A percentile compares a stretch with the other conserved stretches of the same genome.
phyloP scores from a whole-genome alignment of 2,797 vertebrate genomes.

The Cheirogaleus major region DNA sequence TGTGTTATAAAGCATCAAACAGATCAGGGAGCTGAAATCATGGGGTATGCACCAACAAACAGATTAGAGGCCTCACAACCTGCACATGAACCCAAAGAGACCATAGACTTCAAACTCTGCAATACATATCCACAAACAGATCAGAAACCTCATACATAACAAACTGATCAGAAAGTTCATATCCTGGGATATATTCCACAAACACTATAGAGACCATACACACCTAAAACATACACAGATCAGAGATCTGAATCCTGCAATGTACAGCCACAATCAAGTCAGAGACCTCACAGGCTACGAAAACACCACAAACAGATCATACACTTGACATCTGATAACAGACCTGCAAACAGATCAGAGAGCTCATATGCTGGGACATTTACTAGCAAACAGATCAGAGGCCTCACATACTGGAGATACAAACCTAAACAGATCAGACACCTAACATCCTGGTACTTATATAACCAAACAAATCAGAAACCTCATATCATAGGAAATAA shows the following conservation, averaged over 20 bases:
- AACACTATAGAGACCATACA: background rate
- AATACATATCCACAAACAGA: background rate
- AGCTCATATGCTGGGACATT: background rate
- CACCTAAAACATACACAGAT: background rate
- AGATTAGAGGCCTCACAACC: background rate
- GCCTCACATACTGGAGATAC: background rate
- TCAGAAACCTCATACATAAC: background rate
- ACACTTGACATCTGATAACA: background rate
- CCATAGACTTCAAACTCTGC: background rate
- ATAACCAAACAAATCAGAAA: background rate
- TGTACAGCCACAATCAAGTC: background rate
- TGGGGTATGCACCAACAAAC: background rate
- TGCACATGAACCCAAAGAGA: background rate
- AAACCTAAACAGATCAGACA: background rate
- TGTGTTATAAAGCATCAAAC: background rate
- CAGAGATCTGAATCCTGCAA: background rate
- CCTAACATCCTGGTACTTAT: background rate
- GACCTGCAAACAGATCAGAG: background rate
- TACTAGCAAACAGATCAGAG: background rate
- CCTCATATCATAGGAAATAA: background rate
- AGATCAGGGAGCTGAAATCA: conserved; percentile 1
- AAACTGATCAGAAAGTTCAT: background rate
- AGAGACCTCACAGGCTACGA: background rate
- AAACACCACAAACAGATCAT: conserved; percentile 4
- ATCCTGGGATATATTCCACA: background rate